Percentiles rank a stretch among this genome's conserved stretches.
phyloP scores from a whole-genome alignment of 2,888 invertebrate species.

The Ectemnius cavifrons region DNA sequence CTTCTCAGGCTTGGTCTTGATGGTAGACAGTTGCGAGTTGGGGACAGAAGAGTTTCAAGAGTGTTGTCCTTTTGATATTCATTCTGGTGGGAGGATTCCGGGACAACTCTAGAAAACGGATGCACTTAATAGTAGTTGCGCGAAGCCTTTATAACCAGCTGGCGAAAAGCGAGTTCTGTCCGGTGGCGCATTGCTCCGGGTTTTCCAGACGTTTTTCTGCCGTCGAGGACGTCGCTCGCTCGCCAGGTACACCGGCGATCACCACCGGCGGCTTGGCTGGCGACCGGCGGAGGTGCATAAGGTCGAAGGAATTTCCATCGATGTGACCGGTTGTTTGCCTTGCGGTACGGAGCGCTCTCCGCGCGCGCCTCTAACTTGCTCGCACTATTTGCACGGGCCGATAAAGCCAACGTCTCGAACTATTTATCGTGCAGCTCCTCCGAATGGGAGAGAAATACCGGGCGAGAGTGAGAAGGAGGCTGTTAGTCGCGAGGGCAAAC shows the following conservation, averaged over 20 bases:
- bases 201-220: neutral
- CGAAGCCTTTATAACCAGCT: no score
- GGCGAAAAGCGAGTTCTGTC: no score
- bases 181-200: no score
- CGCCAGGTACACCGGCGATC: constrained; percentile 1
- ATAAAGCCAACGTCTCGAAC: constrained; percentile 60
- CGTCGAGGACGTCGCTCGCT: neutral
- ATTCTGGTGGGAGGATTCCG: no score
- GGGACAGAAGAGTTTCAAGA: no score
- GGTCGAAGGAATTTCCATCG: constrained; percentile 38
- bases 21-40: no score
- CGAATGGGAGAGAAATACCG: neutral
- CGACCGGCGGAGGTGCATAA: neutral
- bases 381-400: constrained; percentile 62
- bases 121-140: no score
- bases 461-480: constrained; percentile 17
- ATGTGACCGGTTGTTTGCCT: constrained; percentile 49
- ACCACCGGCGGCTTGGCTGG: no score
- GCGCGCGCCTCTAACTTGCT: constrained; percentile 48
- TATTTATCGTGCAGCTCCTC: constrained; percentile 48
- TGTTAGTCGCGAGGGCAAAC: constrained; percentile 29
- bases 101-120: no score
- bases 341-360: constrained; percentile 30
- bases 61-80: no score
- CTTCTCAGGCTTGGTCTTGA: constrained; percentile 59